These are phyloP conservation scores for Mesorhabditis spiculigera DNA, from an alignment of 2,888 invertebrate genomes.

Conservation along the genomic window DNA sequence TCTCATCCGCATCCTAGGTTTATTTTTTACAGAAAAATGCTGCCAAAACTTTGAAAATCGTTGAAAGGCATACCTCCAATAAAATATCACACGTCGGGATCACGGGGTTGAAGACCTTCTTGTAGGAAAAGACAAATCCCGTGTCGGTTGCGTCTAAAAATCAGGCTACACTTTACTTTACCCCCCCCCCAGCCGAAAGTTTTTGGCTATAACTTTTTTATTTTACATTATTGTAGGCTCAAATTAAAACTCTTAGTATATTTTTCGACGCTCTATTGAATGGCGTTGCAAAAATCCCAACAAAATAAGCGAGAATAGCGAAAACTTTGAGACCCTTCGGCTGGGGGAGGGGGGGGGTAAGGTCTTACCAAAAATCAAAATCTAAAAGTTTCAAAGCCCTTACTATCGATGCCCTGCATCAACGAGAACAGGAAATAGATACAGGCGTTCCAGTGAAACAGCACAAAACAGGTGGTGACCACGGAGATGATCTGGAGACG, in stretches of 20 bases:
- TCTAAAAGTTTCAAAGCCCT: constrained; percentile 15
- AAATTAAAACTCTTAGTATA: too few species aligned
- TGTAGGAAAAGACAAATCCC: constrained; percentile 45
- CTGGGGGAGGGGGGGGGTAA: neutral
- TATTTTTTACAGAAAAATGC: too few species aligned
- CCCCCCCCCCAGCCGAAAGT: too few species aligned
- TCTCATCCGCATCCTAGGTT: neutral
- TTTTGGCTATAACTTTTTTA: too few species aligned
- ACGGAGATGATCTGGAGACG: constrained; percentile 10
- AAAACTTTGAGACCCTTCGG: constrained; percentile 11
- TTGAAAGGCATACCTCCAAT: neutral
- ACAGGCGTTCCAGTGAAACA: constrained; percentile 52
- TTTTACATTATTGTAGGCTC: too few species aligned
- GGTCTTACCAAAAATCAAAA: neutral
- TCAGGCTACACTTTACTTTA: neutral
- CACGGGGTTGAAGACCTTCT: constrained; percentile 48
- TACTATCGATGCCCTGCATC: constrained; percentile 29
- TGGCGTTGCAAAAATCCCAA: too few species aligned
- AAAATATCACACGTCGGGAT: constrained; percentile 39
- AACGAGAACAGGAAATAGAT: constrained; percentile 52
- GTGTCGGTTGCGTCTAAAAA: constrained; percentile 33
- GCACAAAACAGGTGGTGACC: constrained; percentile 25
- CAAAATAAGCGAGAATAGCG: too few species aligned
- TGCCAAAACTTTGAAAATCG: too few species aligned
- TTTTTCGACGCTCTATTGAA: too few species aligned